A percentile compares a stretch with the other conserved stretches of the same genome.
phyloP scores from a whole-genome alignment of 2,888 invertebrate genomes.

The Polydrusus tereticollis region DNA sequence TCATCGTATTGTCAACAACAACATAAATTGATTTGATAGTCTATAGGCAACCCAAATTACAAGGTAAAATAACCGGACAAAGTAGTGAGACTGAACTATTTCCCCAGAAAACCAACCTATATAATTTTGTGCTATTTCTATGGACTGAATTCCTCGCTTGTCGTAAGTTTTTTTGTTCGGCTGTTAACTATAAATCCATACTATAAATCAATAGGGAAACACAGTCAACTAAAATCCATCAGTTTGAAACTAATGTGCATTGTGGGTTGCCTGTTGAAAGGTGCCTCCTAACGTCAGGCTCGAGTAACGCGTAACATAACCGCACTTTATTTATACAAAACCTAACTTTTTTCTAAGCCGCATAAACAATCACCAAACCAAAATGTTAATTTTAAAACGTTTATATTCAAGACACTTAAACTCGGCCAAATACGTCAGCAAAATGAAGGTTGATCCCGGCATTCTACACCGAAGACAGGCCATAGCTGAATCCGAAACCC shows the following conservation, averaged over 20 bases:
- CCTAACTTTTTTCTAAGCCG: not conserved
- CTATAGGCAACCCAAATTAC: not conserved
- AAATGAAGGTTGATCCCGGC: slow-evolving; percentile 40
- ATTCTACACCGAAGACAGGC: slow-evolving; percentile 16
- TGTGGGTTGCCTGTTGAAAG: not conserved
- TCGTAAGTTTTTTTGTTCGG: too few species aligned
- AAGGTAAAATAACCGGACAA: not conserved
- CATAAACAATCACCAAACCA: not conserved
- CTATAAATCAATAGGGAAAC: too few species aligned
- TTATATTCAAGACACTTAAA: slow-evolving; percentile 28
- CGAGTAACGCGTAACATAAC: not conserved
- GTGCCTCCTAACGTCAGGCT: not conserved
- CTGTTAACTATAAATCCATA: too few species aligned
- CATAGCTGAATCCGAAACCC: slow-evolving; percentile 4
- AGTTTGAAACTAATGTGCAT: too few species aligned
- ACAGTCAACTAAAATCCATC: too few species aligned
- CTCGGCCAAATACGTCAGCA: not conserved
- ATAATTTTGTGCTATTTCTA: too few species aligned
- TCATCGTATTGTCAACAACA: slow-evolving; percentile 18
- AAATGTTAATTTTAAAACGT: slow-evolving; percentile 37
- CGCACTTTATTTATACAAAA: not conserved
- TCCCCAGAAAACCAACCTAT: too few species aligned
- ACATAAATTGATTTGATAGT: too few species aligned
- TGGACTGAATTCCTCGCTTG: too few species aligned
- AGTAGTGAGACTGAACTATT: not conserved